Base-by-base conservation (phyloP, 2,888 invertebrate genomes). In the Calameuta pallipes region DNA sequence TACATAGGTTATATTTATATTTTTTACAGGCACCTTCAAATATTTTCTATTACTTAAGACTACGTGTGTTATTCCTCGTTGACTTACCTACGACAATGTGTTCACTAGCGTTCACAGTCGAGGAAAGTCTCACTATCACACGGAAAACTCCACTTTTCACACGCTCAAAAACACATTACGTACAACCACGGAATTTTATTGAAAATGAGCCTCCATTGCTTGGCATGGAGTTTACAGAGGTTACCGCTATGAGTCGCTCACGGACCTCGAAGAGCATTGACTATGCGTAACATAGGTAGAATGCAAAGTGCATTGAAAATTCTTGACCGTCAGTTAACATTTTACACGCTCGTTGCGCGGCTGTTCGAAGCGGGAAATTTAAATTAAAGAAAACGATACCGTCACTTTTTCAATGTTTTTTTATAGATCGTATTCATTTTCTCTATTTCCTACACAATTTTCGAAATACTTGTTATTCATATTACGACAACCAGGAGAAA, bases 121-220 rank as follows among this genome's bases (percentile, higher is more conserved):
- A 87, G 84, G 82, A 85, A 83, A 85, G 83, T 89, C 86, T 87
- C 88, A 88, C 89, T 88, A 87, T 88, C 88, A 86, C 88, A 87
- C 89, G 86, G 85, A 82, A 82, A 82, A 84, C 84, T 83, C 82
- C 85, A 87, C 87, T 86, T 85, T 85, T 86, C 83, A 88, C 86
- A 85, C 88, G 86, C 87, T 85, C 85, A 87, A 87, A 88, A 89
- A 87, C 88, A 89, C 88, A 88, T 89, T 88, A 87, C 87, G 85
- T 88, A 87, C 84, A 83, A 87, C 85, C 87, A 88, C 84, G 87
- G 86, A 87, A 86, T 87, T 88, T 87, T 87, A 88, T 86, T 87
- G 89, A 88, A 89, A 88, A 88, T 87, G 87, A 89, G 87, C 86
- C 90, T 89, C 89, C 89, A 89, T 89, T 85, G 85, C 88, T 89